phyloP scores from a whole-genome alignment of 2,797 vertebrate species.

The Pseudochromis fuscus region DNA sequence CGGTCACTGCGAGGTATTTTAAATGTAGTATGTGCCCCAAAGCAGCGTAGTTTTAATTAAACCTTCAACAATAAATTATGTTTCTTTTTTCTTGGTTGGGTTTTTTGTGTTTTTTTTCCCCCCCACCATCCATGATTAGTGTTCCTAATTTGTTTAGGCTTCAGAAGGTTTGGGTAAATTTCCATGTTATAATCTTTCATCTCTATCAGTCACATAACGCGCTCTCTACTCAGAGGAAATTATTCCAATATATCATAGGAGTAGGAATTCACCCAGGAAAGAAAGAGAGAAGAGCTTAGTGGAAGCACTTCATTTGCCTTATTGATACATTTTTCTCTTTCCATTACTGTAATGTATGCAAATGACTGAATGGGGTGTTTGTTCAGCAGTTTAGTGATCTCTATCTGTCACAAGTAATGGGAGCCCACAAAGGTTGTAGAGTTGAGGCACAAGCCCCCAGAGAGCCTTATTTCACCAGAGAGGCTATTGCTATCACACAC shows the following conservation, averaged over 20 bases:
- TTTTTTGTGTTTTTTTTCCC: too few relatives aligned
- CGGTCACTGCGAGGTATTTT: slow-evolving; percentile 64
- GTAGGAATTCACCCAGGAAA: neutral
- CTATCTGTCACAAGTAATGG: slow-evolving; percentile 86
- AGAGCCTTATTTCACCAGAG: slow-evolving; percentile 78
- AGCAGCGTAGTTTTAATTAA: slow-evolving; percentile 65
- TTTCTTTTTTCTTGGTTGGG: slow-evolving; percentile 24
- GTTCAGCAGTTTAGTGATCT: slow-evolving; percentile 87
- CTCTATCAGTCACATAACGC: slow-evolving; percentile 11
- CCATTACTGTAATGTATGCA: slow-evolving; percentile 87
- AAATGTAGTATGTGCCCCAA: slow-evolving; percentile 53
- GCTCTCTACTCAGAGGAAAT: slow-evolving; percentile 29
- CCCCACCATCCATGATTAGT: slow-evolving; percentile 30
- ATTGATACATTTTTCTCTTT: slow-evolving; percentile 81
- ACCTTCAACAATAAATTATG: slow-evolving; percentile 52
- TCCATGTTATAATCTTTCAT: neutral
- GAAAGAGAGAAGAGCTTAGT: slow-evolving; percentile 36
- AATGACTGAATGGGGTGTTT: slow-evolving; percentile 85
- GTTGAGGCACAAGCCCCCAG: slow-evolving; percentile 82
- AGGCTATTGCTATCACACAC: slow-evolving; percentile 49
- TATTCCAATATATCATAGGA: neutral
- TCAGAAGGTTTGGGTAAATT: slow-evolving; percentile 22
- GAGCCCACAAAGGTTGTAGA: slow-evolving; percentile 80
- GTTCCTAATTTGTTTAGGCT: slow-evolving; percentile 42
- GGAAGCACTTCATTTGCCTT: slow-evolving; percentile 78